A percentile compares a stretch with the other conserved stretches of the same genome.
Evolutionary conservation across 2,888 invertebrate genomes (phyloP).

Genomic region (Hipparchia semele): DNA sequence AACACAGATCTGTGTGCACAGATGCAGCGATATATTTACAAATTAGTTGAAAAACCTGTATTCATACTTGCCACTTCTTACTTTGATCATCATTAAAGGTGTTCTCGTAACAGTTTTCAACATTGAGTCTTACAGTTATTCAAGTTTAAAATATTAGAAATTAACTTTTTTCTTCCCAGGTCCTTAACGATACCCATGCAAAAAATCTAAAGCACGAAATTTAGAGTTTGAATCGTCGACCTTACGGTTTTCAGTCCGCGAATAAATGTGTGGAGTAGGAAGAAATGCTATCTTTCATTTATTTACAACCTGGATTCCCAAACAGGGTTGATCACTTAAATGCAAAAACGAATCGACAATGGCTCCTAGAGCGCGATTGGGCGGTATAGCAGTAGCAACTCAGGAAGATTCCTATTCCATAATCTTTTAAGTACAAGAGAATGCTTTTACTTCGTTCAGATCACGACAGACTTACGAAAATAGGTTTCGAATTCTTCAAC

Average conservation of each 20-base stretch:
- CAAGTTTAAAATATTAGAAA: too few species aligned
- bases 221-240: too few species aligned
- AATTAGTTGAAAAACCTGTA: background rate
- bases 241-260: too few species aligned
- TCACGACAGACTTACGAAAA: slow-evolving; percentile 11
- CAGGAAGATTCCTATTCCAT: slow-evolving; percentile 1
- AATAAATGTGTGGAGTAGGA: too few species aligned
- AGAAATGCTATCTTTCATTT: background rate
- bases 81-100: background rate
- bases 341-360: background rate
- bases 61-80: background rate
- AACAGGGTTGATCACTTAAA: slow-evolving; percentile 7
- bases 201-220: too few species aligned
- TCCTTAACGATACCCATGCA: too few species aligned
- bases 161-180: too few species aligned
- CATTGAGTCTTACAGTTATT: too few species aligned
- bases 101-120: too few species aligned
- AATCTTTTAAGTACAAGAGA: slow-evolving; percentile 13
- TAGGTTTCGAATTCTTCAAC: slow-evolving; percentile 2
- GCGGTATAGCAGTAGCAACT: background rate
- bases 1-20: background rate
- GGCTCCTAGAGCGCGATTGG: background rate
- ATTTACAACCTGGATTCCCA: background rate
- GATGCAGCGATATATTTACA: background rate
- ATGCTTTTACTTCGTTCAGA: slow-evolving; percentile 13